Conservation (phyloP, 2,888 invertebrate species). For the Lottia scabra region DNA sequence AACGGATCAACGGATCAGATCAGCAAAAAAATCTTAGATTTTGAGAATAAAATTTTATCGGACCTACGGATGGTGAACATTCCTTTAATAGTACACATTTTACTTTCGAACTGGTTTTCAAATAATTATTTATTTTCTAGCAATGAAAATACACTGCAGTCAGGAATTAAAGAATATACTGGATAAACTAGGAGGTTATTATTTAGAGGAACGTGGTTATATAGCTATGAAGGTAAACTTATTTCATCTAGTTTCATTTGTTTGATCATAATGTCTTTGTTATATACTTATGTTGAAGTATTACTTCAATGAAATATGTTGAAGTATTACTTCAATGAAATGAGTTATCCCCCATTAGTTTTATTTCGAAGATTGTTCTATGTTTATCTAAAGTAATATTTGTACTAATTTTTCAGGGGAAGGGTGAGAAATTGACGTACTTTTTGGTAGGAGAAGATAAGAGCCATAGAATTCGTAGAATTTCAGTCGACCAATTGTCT, state of each 20-base stretch:
- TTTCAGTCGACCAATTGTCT: slow-evolving; percentile 33
- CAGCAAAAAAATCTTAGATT: no score
- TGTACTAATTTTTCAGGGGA: slow-evolving; percentile 68
- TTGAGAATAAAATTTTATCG: no score
- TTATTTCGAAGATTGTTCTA: no score
- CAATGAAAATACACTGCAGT: slow-evolving; percentile 69
- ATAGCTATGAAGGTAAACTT: slow-evolving; percentile 68
- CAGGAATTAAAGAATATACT: slow-evolving; percentile 62
- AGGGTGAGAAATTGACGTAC: slow-evolving; percentile 69
- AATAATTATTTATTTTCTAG: slow-evolving; percentile 39
- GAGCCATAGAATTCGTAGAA: slow-evolving; percentile 40
- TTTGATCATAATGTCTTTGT: no score
- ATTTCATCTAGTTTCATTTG: not conserved
- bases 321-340: no score
- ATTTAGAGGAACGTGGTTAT: slow-evolving; percentile 66
- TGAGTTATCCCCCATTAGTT: no score
- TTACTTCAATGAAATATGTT: no score
- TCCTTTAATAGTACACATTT: no score
- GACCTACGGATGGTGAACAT: no score
- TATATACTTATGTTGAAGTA: no score
- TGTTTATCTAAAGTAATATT: no score
- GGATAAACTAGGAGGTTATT: slow-evolving; percentile 69
- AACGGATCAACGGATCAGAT: no score
- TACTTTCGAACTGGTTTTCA: not conserved
- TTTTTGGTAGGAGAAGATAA: slow-evolving; percentile 66